Base-by-base conservation (phyloP, 2,113 vertebrate genomes). In the Oryzias melastigma region DNA sequence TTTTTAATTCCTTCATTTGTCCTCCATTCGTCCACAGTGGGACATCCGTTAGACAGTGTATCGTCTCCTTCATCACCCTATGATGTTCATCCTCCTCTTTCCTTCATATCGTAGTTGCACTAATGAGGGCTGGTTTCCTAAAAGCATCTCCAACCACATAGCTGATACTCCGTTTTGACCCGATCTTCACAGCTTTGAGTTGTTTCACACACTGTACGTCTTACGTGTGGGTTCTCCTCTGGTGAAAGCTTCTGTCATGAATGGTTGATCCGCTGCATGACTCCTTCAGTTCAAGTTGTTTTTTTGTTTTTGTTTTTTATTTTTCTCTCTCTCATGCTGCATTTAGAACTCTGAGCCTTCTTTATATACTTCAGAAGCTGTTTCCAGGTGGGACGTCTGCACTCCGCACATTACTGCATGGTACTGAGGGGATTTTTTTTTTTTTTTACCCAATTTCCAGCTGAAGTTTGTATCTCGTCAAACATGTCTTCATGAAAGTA, bases 91-190 rank as follows among this genome's bases (percentile, higher is more conserved):
- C 71, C 25, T 70, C 59, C 22, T 51, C 14, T 75, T 72, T 65
- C 57, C 75, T 53, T 61, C 67, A 68, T 50, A 55, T 62, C 65
- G 56, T 61, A 63, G 73, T 75, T 88, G 80, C 82, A 79, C 85
- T 75, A 77, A 75, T 27, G 68, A 75, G 74, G 78, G 82, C 76
- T 82, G 71, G 58, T 78, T 85, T 80, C 72, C 68, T 62, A 53
- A 80, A 86, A 68, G 85, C 83, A 80, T 78, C 80, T 79, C 64
- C 6, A 44, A 7, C 24, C 12, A 62, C 20, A 59, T 14, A 27
- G 42, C 47, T 45, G 65, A 71, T 49, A 44, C 62, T 57, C 13
- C 60, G 4, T 42, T 29, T 58, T 12, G 58, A 42, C 20, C 7
- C 54, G 54, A 58, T 58, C 4, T 25, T 56, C 49, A 40, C 22